Conservation (phyloP, 1,140 invertebrate genomes). For the Drosophila lowei region DNA sequence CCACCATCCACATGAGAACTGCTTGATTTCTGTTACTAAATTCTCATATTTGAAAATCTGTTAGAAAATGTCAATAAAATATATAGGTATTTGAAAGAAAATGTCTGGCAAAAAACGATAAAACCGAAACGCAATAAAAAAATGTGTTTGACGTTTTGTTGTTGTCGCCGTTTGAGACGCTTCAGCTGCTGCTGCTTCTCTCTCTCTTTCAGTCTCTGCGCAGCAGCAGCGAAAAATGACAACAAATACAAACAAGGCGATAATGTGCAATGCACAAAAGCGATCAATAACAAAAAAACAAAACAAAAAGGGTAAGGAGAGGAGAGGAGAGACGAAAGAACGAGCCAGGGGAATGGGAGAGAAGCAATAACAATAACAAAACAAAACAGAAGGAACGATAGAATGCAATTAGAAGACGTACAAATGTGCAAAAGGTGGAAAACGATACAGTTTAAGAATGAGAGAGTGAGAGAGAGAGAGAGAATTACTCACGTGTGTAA, state of each 20-base stretch:
- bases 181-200: no score
- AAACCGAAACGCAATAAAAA: constrained; percentile 50
- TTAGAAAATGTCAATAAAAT: not conserved
- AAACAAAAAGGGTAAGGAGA: not conserved
- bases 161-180: constrained; percentile 3
- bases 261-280: constrained; percentile 65
- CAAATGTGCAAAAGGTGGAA: no score
- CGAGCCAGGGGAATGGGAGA: not conserved
- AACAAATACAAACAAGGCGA: constrained; percentile 78
- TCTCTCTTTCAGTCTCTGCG: constrained; percentile 3
- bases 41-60: no score
- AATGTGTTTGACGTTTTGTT: constrained; percentile 44
- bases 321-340: constrained; percentile 4
- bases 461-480: not conserved
- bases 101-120: not conserved
- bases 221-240: constrained; percentile 53
- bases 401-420: constrained; percentile 51
- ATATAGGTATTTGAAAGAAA: not conserved
- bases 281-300: constrained; percentile 57
- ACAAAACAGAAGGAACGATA: constrained; percentile 36
- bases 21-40: no score
- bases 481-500: constrained; percentile 26
- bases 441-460: constrained; percentile 10
- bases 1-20: no score
- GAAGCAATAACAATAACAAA: constrained; percentile 45